Evolutionary conservation across 2,113 vertebrate genomes (phyloP), one percentile per base, ranked within the genome.

Genomic region (Sinocyclocheilus grahami): DNA sequence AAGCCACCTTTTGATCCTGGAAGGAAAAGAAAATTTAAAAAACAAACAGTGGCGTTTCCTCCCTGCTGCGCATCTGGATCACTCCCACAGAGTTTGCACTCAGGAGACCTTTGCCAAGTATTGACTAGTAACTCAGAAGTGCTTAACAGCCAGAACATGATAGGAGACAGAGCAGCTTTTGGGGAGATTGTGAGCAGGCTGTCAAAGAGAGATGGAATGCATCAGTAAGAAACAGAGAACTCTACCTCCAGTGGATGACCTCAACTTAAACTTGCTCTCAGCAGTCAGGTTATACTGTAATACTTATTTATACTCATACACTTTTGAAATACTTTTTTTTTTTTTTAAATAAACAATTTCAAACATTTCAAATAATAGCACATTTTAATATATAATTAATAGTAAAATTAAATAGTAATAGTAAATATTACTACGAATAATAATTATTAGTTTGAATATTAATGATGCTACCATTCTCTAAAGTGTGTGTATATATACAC

Each of bases 131-230:
- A 72, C 87, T 94, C 91, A 91, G 87, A 90, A 90, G 87, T 92
- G 90, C 90, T 92, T 92, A 92, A 89, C 89, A 89, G 87, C 90
- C 75, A 88, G 90, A 92, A 89, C 90, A 88, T 72, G 90, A 92
- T 92, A 87, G 83, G 65, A 88, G 89, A 89, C 88, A 82, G 92
- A 89, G 90, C 88, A 89, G 91, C 37, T 90, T 91, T 92, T 87
- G 89, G 91, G 88, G 89, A 88, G 88, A 71, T 89, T 83, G 89
- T 87, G 58, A 88, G 85, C 42, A 74, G 37, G 60, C 22, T 39
- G 65, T 87, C 85, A 79, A 89, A 85, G 87, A 24, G 20, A 81
- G 78, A 81, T 74, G 67, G 37, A 86, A n/a, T 83, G 27, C 27
- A 74, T 83, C 62, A 53, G 24, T 30, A 72, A 69, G 42, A 39